Base-by-base conservation (phyloP, 2,797 vertebrate species). In the Phyllotis vaccarum region DNA sequence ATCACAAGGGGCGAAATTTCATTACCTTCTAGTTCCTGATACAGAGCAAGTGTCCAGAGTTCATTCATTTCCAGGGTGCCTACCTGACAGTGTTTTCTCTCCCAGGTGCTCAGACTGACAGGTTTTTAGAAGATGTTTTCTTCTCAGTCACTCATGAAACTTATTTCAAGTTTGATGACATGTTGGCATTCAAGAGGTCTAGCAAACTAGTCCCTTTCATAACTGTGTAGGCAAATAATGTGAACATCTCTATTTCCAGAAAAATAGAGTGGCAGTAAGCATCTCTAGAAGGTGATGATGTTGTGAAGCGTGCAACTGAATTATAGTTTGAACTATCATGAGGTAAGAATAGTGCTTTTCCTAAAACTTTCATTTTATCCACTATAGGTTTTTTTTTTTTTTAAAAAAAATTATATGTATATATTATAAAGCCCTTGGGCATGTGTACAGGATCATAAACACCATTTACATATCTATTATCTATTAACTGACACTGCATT, bases 401-500 rank as follows among this genome's bases (percentile, higher is more conserved):
- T 27, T 1, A 7, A 17, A 66, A 85, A 96, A 94, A 95, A 92
- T 80, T 58, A 34, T 81, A 90, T 96, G 52, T 88, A 62, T 96
- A 92, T 97, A 91, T 95, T 81, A 54, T 90, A 95, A 96, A 96
- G 95, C 90, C 94, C 89, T 46, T 88, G 94, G 90, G 95, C 92
- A 91, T 82, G 78, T 40, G 76, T 82, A 78, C 86, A 87, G 89
- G 75, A 96, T 91, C 95, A 95, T 66, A 97, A 95, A 97, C 72
- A 96, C 11, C 82, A 96, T 97, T 97, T 97, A 95, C 95, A 95
- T 97, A 97, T 97, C 96, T 95, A 91, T 97, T 96, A 97, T 96
- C 97, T 96, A 95, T 97, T 95, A 95, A 95, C 96, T 97, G 58
- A 79, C 14, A 0, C 29, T 92, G 86, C 31, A 24, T 87, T 97